Evolutionary conservation across 2,888 invertebrate genomes (phyloP), one percentile per base, ranked within the genome.

Genomic region (Patella caerulea): DNA sequence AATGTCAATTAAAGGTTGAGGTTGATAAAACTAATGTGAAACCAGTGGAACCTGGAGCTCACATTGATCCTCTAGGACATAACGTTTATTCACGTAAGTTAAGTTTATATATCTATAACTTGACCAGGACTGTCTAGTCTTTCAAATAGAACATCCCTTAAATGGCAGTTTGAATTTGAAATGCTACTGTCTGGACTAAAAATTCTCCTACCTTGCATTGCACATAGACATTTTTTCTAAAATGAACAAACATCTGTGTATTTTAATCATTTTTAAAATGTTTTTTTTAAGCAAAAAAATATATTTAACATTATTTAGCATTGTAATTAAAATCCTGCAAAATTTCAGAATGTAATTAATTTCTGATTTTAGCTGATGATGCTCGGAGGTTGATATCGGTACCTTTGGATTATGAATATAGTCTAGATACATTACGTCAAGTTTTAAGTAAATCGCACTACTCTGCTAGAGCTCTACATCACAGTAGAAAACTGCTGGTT

Each of bases 401-500:
- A 19, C 92, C 92, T 2, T 83, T 92, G 72, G 90, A 92, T 81
- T 82, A 88, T 5, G 81, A 83, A 7, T 82, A 83, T 75, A 90
- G 86, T 79, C 83, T 91, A 82, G 82, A 85, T 54, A 84, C 84
- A 29, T 76, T 91, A 72, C 84, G 89, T 17, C 82, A 83, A 17
- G 84, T 85, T 5, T 83, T 90, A 74, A 88, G 87, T 45, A 84
- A 86, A 75, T 85, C 89, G 0, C 85, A 87, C 81, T 91, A 90
- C 83, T 87, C 90, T 5, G 86, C 88, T 34, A 85, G 90, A 34
- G 90, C 91, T 5, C 84, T 92, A 71, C 85, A 87, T 12, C 91
- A 92, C 83, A 86, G 88, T 82, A 84, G 91, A 17, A 87, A 88
- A 77, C 84, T 92, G 0, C 83, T 91, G 73, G 82, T 89, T 15